Evolutionary conservation across 1,140 invertebrate genomes (phyloP), one percentile per base, ranked within the genome.

Genomic region (Drosophila repletoides): DNA sequence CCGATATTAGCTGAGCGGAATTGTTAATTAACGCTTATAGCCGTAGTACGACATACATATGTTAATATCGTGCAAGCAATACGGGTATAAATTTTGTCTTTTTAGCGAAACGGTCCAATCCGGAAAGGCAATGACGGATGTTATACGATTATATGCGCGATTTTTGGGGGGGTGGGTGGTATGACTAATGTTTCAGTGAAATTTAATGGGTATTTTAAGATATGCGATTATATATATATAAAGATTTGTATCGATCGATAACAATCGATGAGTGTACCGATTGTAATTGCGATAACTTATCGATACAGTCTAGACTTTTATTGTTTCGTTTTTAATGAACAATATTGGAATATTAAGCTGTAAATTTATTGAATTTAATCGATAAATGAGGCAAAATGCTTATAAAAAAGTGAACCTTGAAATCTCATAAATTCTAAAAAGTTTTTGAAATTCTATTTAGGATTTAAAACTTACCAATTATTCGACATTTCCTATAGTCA

Each of bases 1-100:
- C 80, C 80, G 81, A 86, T 86, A 86, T 86, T 80, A 80, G 80
- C 80, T 86, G 80, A 86, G 72, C 68, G 63, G 80, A 86, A 86
- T 86, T 55, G 81, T 76, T 86, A 86, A 86, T 87, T 87, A 76
- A 87, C 61, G 71, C 74, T n/a, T n/a, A n/a, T n/a, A n/a, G n/a
- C n/a, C n/a, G n/a, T n/a, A 64, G 38, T 56, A 46, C 65, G 61
- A 65, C 80, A 68, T 79, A 65, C 80, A 68, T 79, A 84, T 86
- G 79, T 58, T 72, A 83, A 83, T 83, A 69, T 64, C 60, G 38
- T 52, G 45, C 63, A 67, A 60, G 29, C 36, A 55, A n/a, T n/a
- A n/a, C n/a, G n/a, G n/a, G n/a, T 48, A 55, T 43, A 22, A 52
- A 52, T 43, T 43, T 41, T 59, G 28, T 26, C 15, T 40, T 40